A percentile compares a stretch with the other conserved stretches of the same genome.
Conservation (phyloP, 2,797 vertebrate genomes). For the Chromobotia macracanthus region DNA sequence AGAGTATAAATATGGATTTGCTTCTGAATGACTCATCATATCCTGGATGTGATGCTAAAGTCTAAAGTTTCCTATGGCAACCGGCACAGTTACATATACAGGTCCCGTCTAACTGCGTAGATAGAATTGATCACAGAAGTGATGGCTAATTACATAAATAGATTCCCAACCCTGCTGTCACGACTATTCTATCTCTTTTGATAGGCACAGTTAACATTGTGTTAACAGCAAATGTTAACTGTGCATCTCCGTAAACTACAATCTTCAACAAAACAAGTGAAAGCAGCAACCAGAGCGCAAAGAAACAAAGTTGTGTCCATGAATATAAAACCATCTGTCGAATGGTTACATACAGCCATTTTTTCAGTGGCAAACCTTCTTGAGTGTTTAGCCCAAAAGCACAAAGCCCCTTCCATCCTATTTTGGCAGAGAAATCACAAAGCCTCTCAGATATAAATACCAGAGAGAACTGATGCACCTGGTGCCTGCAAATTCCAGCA, state of each 20-base stretch:
- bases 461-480: conserved; percentile 21
- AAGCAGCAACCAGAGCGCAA: conserved; percentile 9
- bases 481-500: conserved; percentile 24
- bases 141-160: conserved; percentile 18
- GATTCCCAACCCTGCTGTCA: neutral
- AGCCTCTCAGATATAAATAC: conserved; percentile 26
- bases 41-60: conserved; percentile 29
- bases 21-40: conserved; percentile 45
- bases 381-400: neutral
- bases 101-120: neutral
- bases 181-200: neutral
- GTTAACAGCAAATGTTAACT: neutral
- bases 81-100: conserved; percentile 1
- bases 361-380: conserved; percentile 14
- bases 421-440: conserved; percentile 12
- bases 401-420: neutral
- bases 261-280: neutral
- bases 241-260: neutral
- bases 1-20: conserved; percentile 42
- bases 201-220: neutral
- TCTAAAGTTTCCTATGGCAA: conserved; percentile 44
- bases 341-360: neutral
- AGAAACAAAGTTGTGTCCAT: neutral
- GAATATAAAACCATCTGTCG: neutral
- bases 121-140: conserved; percentile 6